Evolutionary conservation across 2,797 vertebrate species (phyloP), one percentile per base, ranked within the genome.

Genomic region (Dryobates pubescens): DNA sequence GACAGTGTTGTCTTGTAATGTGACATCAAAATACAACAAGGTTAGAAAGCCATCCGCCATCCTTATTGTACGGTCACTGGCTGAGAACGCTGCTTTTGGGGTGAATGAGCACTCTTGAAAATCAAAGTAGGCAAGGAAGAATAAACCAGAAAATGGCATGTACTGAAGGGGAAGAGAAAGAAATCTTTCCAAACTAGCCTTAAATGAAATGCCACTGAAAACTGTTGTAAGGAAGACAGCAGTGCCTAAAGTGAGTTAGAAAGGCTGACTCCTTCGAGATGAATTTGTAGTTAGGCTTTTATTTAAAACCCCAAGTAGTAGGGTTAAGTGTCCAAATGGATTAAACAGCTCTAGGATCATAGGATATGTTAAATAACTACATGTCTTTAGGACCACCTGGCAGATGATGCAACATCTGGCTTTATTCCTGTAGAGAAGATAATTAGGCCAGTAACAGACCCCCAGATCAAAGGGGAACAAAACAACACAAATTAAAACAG

Each of bases 371-470:
- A 89, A 85, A 70, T 92, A 89, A 93, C 92, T 89, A 67, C 72
- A 95, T 97, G 67, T 68, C 69, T 89, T 92, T 73, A 76, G 85
- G 75, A 94, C 77, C 89, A 96, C 81, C 93, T 93, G 94, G 81
- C 83, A 90, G 27, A 58, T n/a, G 68, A 84, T 84, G 26, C n/a
- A 96, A 87, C 96, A 96, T 96, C 93, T 96, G 96, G 72, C 86
- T 70, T 92, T 34, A 83, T 83, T 73, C 56, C 89, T 82, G 72
- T 70, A 92, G 84, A 88, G 18, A 75, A 61, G 72, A 85, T 73
- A 93, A 86, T 94, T 86, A 91, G 59, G 43, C 61, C 63, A 18
- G 13, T 68, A 89, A 84, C 53, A 76, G 53, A 56, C 36, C 13
- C 11, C 36, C 30, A 70, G 22, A 93, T 87, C 57, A 90, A 78